phyloP scores from a whole-genome alignment of 2,113 vertebrate genomes.

The Lanius collurio region DNA sequence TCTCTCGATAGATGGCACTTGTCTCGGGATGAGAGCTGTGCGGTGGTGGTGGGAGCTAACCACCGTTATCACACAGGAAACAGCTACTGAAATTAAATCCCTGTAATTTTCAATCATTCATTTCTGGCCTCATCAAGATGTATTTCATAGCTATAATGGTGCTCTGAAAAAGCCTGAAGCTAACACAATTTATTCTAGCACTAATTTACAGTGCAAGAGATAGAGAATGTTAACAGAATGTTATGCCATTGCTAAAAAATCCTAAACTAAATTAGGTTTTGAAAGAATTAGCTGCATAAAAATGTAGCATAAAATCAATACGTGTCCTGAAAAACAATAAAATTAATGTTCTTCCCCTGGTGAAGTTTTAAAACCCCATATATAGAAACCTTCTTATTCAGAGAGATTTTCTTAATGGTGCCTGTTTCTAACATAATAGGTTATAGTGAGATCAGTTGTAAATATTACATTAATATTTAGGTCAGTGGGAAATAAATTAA shows the following conservation, averaged over 20 bases:
- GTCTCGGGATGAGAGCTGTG: background rate
- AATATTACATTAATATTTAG: background rate
- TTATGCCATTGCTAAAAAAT: background rate
- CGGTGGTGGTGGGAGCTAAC: background rate
- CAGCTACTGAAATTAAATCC: background rate
- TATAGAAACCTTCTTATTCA: background rate
- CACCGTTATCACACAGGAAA: background rate
- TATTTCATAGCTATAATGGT: background rate
- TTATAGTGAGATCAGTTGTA: background rate
- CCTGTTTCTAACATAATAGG: background rate
- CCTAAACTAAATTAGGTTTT: background rate
- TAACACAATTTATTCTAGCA: background rate
- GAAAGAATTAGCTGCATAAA: background rate
- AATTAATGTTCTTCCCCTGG: accelerated
- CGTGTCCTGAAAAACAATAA: background rate
- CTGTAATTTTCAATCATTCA: background rate
- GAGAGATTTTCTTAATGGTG: background rate
- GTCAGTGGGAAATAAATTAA: background rate
- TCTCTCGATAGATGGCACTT: background rate
- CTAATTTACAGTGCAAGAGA: background rate
- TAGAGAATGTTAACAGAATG: background rate
- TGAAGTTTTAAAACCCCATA: background rate
- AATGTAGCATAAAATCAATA: background rate
- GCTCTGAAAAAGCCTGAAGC: background rate
- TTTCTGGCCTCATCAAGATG: background rate